Evolutionary conservation across 2,888 invertebrate species (phyloP), one percentile per base, ranked within the genome.

Genomic region (Miltochrista miniata): DNA sequence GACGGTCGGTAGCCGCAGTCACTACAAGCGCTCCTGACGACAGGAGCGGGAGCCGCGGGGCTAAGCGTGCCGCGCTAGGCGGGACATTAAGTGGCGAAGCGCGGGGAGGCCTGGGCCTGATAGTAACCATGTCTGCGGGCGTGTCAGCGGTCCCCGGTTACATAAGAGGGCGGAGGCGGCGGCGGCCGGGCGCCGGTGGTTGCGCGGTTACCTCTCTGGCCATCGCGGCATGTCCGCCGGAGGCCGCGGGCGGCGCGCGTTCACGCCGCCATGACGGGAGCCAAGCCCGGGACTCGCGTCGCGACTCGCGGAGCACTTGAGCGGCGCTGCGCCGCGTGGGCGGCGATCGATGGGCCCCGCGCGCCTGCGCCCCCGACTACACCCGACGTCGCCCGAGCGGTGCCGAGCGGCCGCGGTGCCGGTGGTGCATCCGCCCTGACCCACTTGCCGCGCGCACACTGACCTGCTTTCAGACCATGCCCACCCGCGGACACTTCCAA

Each of bases 161-260:
- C 81, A 79, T 82, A 81, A 85, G 79, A 70, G 75, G 72, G 68
- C 65, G 75, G 70, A 68, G 73, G 72, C 70, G 81, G 64, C 75
- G 61, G 73, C 75, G 77, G 57, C 57, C 61, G 73, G 72, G 74
- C 81, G 82, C 83, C 82, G 81, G 80, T 73, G 66, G 50, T 61
- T 63, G 61, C 67, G 54, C 83, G 79, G 82, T 88, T 93, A 94
- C 93, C 94, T 94, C 94, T 93, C 94, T 94, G 93, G 94, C 94
- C 94, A 94, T 94, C 93, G 94, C 94, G 93, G 93, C 94, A 94
- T 94, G 92, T 92, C 88, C 87, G 90, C 90, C 90, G 93, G 92
- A 91, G 92, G 92, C 90, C 90, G 93, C 92, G 92, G 87, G 85
- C 81, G 83, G 83, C 87, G 89, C 90, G 87, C 85, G 87, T 81